Evolutionary conservation across 1,140 invertebrate species (phyloP), one percentile per base, ranked within the genome.

Genomic region (Drosophila bocki): DNA sequence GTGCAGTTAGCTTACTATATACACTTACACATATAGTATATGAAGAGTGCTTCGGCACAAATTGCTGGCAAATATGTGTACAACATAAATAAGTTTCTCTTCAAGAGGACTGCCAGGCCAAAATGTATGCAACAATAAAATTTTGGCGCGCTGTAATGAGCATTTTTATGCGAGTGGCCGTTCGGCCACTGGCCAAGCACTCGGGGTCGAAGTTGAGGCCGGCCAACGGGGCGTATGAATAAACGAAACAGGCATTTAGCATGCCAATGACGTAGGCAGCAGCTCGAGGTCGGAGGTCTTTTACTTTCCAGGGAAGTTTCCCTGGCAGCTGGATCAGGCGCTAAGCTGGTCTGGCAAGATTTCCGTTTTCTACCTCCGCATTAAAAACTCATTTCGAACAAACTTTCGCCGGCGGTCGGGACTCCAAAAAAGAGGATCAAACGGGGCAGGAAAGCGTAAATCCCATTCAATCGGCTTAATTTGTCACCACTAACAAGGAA

Each of bases 1-100:
- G 81, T 7, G 62, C 82, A 80, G 75, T 80, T 75, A 81, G 70
- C 71, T 53, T 74, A 35, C 51, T 15, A 19, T 37, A 54, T 37
- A 54, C 37, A 32, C 11, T 9, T 45, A 29, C 3, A 29, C 32
- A 64, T 84, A 85, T 70, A 44, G 63, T 80, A 33, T 75, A 60
- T 68, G 48, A 70, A 15, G 12, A 50, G 65, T 42, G 33, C 47
- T 53, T 63, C 51, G 47, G 47, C 51, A 78, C 83, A 88, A 88
- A 88, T 84, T 88, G 85, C 76, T 69, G 65, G 77, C 85, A 88
- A 88, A 88, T 88, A 90, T 88, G 80, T 79, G 77, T 59, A 75
- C 54, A 75, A 88, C 78, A 88, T 88, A 88, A 88, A 88, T 84
- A 88, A 88, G 62, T 58, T 72, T 59, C 26, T 39, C 19, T 29